phyloP scores from a whole-genome alignment of 2,888 invertebrate genomes.

The Epiblema foenella region DNA sequence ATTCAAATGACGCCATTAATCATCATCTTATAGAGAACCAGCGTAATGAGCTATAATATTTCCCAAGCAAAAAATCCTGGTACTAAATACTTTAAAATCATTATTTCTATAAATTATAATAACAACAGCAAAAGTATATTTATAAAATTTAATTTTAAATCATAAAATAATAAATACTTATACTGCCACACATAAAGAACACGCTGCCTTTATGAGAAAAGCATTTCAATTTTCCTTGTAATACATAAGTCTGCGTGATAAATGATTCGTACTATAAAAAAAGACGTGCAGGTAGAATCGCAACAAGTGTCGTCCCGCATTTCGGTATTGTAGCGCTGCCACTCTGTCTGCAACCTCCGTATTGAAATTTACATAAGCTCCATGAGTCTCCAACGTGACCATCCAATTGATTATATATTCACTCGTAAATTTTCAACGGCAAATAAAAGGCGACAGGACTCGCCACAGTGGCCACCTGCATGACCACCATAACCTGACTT shows the following conservation, averaged over 20 bases:
- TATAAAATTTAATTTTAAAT: too few species aligned
- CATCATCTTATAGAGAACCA: neutral
- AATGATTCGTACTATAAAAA: slow-evolving; percentile 15
- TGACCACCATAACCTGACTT: slow-evolving; percentile 63
- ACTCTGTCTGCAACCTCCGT: slow-evolving; percentile 73
- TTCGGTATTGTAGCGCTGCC: slow-evolving; percentile 65
- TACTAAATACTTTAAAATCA: too few species aligned
- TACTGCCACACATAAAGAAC: slow-evolving; percentile 7
- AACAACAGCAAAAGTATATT: too few species aligned
- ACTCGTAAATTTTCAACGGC: slow-evolving; percentile 70
- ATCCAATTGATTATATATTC: slow-evolving; percentile 60
- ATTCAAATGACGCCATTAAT: slow-evolving; percentile 4
- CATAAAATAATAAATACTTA: neutral
- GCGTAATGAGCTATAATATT: neutral
- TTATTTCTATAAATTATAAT: too few species aligned
- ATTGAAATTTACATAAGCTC: slow-evolving; percentile 68
- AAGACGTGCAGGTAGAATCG: slow-evolving; percentile 23
- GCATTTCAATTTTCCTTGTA: slow-evolving; percentile 25
- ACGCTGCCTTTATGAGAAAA: slow-evolving; percentile 17
- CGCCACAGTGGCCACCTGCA: slow-evolving; percentile 72
- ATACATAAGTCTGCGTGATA: slow-evolving; percentile 21
- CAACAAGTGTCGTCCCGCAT: slow-evolving; percentile 48
- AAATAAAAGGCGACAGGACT: slow-evolving; percentile 65
- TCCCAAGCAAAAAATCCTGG: neutral
- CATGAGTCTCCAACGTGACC: slow-evolving; percentile 67